Base-by-base conservation (phyloP, 2,888 invertebrate species). In the Leptinotarsa haldemani region DNA sequence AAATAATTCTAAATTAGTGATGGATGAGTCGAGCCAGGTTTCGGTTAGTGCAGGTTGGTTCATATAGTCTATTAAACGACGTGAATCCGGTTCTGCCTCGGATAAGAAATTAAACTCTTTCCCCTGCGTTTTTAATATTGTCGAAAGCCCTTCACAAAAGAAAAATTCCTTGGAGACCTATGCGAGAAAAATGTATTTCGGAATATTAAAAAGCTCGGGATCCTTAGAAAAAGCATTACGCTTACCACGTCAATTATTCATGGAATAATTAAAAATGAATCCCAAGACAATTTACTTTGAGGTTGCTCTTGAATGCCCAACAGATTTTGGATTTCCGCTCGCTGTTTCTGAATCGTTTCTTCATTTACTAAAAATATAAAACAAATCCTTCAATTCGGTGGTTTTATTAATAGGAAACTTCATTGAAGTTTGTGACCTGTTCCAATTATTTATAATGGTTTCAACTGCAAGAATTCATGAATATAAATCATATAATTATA, bases 231-330 rank as follows among this genome's bases (percentile, higher is more conserved):
- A 52, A 2, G 53, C n/a, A 53, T 64, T 40, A 64, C 25, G 18
- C 20, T 53, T n/a, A 53, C 67, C 53, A 53, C 53, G 56, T 67
- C 56, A 52, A 67, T 67, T 67, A 53, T 56, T 67, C 67, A 67
- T 53, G 46, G 5, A 20, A 67, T 67, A 67, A 67, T 67, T 53
- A 53, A 67, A 67, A 67, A 67, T 20, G 53, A 67, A 53, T 67
- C 67, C 30, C 56, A 40, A n/a, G 56, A 53, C 20, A 18, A 22
- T 30, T 20, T 22, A 56, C 12, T 22, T 22, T 13, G 20, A 56
- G 20, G 56, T 20, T 20, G 20, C 20, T 56, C 16, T 50, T n/a
- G 50, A 50, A 50, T 50, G 50, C n/a, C 15, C n/a, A 15, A 50
- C 1, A 16, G 50, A 50, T 50, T 50, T 16, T 15, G 50, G 50